Base-by-base conservation (phyloP, 2,888 invertebrate genomes). In the Cephus sareptanus region DNA sequence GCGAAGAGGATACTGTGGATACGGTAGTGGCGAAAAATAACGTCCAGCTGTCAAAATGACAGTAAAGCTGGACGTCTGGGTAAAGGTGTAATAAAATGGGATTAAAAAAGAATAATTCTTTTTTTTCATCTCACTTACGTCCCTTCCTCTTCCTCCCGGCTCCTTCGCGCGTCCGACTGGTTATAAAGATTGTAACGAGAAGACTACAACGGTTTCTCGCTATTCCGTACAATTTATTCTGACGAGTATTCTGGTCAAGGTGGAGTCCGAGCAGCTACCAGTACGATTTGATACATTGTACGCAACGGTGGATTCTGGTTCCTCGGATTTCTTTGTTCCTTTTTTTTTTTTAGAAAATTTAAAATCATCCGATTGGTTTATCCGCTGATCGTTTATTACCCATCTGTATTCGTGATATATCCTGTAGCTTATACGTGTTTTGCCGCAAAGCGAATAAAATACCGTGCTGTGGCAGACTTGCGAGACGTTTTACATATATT, bases 401-500 rank as follows among this genome's bases (percentile, higher is more conserved):
- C 86, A 77, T 81, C 79, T 40, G 70, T 75, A 75, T 71, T 76
- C 76, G 74, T 56, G 80, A 79, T 75, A 78, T 71, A 34, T 77
- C 75, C 69, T 69, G 77, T 75, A 73, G 78, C 35, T 34, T 70
- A 73, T 68, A 33, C 75, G 40, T 74, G 70, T 73, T 70, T 34
- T 34, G 34, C 75, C 77, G 68, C 70, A 34, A 35, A 34, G 69
- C 73, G 76, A 35, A 79, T 84, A 82, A 86, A 84, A 85, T 86
- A 85, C 84, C 69, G 84, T 71, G 40, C 33, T 75, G 23, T 56
- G 76, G 37, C 76, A 74, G 75, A 73, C 78, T 79, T n/a, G 68
- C 76, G 40, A 75, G 85, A 88, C 87, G 69, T 88, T 87, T 88
- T 88, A 87, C 86, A 85, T 76, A 81, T 83, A 81, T 86, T 83